Evolutionary conservation across 2,113 vertebrate species (phyloP).

Genomic region (Callorhinus ursinus): DNA sequence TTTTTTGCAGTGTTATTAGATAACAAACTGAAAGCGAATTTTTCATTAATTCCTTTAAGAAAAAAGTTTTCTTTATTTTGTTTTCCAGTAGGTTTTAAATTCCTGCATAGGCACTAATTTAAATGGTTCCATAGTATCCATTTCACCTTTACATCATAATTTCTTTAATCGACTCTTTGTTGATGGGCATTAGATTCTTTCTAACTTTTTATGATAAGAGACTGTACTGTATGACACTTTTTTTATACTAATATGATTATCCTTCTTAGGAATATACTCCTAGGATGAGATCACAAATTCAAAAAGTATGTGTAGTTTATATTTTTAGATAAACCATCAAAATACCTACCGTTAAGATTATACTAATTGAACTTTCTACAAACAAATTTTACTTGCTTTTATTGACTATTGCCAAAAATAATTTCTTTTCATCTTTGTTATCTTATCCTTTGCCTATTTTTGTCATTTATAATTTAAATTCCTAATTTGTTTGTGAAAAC

Average conservation of each 20-base stretch:
- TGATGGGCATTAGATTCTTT: not conserved
- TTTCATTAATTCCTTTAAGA: not conserved
- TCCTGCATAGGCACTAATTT: not conserved
- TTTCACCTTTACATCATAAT: not conserved
- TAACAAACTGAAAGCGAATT: not conserved
- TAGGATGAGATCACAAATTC: not conserved
- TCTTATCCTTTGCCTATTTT: not conserved
- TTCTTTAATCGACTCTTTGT: not conserved
- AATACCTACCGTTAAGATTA: not conserved
- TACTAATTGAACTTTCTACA: not conserved
- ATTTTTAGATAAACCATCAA: not conserved
- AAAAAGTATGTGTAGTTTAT: not conserved
- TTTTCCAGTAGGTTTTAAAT: not conserved
- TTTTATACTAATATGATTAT: not conserved
- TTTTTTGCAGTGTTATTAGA: not conserved
- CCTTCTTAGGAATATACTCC: not conserved
- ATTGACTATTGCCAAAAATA: not conserved
- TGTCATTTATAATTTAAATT: not conserved
- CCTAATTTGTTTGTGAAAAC: not conserved
- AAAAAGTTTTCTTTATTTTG: not conserved
- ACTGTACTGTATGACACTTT: not conserved
- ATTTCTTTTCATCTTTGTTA: not conserved
- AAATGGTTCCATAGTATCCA: not conserved
- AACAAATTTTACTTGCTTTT: not conserved
- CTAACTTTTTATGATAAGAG: not conserved